Evolutionary conservation across 2,113 vertebrate species (phyloP), one percentile per base, ranked within the genome.

Genomic region (Jacana jacana): DNA sequence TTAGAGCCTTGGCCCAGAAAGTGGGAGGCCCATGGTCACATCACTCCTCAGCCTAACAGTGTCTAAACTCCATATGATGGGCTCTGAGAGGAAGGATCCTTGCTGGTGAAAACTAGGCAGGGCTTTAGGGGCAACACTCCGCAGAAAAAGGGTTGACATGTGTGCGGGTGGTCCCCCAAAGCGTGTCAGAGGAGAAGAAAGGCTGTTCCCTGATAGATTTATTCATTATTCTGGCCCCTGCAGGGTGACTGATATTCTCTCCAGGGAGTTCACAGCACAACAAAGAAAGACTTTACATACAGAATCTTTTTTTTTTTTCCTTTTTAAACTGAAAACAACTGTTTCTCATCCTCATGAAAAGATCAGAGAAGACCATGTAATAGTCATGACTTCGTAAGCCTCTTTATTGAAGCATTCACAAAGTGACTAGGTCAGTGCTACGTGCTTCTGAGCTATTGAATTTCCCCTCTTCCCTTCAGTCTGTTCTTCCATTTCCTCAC

Each of bases 291-390:
- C 81, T 97, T 93, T 94, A 94, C 93, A 92, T 95, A 75, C 86
- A 75, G 77, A 93, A 61, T 68, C 30, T 89, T 87, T 95, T 81
- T 86, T 84, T 79, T 76, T 86, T 85, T 72, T 23, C 28, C 51
- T 78, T 82, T 90, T 78, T 88, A 81, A 91, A 93, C 77, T 91
- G 77, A 86, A 94, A 97, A 95, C 94, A 97, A 95, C 81, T 86
- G 0, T 96, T 96, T 91, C 91, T 95, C 89, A 89, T 97, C 89
- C 65, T 94, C 73, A 40, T 91, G 91, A 92, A 95, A 94, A 95
- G 96, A 95, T 97, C 95, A 97, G 84, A 95, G 86, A 76, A 49
- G 84, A 85, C 93, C 91, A 91, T 96, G 96, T 95, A 95, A 95
- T 72, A 95, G 87, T 97, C 86, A 89, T 94, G 96, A 95, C 94